phyloP scores from a whole-genome alignment of 1,140 invertebrate species.

The Temnothorax curvispinosus region DNA sequence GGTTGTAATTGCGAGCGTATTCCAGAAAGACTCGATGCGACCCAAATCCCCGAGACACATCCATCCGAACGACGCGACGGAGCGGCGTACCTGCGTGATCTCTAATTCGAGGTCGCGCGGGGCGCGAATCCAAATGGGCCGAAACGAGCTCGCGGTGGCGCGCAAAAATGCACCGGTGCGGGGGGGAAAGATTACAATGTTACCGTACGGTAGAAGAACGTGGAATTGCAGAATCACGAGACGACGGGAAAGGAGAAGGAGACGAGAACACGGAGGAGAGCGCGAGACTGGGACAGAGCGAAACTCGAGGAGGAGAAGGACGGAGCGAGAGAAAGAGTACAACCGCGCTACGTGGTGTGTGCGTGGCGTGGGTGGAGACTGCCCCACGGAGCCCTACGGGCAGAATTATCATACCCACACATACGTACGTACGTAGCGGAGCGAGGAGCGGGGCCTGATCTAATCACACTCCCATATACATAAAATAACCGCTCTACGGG shows the following conservation, averaged over 20 bases:
- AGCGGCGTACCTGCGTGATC: conserved; percentile 63
- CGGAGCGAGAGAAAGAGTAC: conserved; percentile 55
- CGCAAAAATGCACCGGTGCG: conserved; percentile 67
- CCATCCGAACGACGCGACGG: conserved; percentile 39
- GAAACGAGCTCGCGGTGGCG: conserved; percentile 68
- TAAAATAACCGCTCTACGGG: conserved; percentile 85
- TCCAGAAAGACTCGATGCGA: conserved; percentile 21
- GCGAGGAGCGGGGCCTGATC: conserved; percentile 78
- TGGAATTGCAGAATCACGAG: conserved; percentile 72
- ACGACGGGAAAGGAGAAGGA: conserved; percentile 46
- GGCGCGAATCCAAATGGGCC: conserved; percentile 74
- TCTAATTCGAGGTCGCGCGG: conserved; percentile 66
- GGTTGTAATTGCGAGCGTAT: conserved; percentile 19
- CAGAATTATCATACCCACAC: conserved; percentile 85
- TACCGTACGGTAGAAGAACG: conserved; percentile 73
- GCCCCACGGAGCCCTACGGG: conserved; percentile 82
- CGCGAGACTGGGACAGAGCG: conserved; percentile 6
- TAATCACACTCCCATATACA: conserved; percentile 86
- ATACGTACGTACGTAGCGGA: conserved; percentile 14
- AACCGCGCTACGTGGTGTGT: conserved; percentile 74
- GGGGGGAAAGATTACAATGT: conserved; percentile 72
- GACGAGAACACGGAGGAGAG: conserved; percentile 25
- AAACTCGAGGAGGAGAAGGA: background rate
- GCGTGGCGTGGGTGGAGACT: conserved; percentile 84
- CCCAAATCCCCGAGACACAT: conserved; percentile 42